phyloP scores from a whole-genome alignment of 2,113 vertebrate genomes.

The Otus sunia region DNA sequence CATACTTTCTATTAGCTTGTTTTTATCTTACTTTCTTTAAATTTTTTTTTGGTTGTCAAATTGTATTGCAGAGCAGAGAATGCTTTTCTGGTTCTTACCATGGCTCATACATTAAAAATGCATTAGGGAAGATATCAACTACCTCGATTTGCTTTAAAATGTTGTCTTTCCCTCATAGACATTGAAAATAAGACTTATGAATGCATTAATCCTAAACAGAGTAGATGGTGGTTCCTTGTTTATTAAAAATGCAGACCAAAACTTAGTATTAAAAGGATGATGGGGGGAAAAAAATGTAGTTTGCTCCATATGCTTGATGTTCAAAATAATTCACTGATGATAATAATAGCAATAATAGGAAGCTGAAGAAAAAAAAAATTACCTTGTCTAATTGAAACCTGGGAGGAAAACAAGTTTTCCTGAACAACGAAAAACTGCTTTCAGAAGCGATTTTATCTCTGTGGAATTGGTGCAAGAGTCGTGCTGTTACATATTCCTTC shows the following conservation, averaged over 20 bases:
- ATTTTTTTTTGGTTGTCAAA: background rate
- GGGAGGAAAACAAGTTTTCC: constrained; percentile 5
- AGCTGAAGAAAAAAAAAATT: background rate
- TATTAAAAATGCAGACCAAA: background rate
- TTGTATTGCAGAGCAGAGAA: background rate
- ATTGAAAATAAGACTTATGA: background rate
- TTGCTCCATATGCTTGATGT: background rate
- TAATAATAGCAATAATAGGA: background rate
- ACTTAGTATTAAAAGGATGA: background rate
- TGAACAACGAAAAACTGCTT: background rate
- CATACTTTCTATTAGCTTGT: background rate
- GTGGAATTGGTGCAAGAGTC: constrained; percentile 13
- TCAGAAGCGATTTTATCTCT: background rate
- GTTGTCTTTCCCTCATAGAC: background rate
- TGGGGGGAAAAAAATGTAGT: background rate
- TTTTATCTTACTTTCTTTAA: background rate
- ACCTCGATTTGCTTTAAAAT: background rate
- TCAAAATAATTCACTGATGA: background rate
- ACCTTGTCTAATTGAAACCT: background rate
- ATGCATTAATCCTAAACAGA: background rate
- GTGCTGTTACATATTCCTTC: background rate
- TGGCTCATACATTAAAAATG: constrained; percentile 21
- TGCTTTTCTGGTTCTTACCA: background rate
- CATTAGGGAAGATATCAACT: background rate
- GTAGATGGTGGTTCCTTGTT: background rate